A percentile compares a stretch with the other conserved stretches of the same genome.
Evolutionary conservation across 2,888 invertebrate genomes (phyloP).

Genomic region (Pocota personata): DNA sequence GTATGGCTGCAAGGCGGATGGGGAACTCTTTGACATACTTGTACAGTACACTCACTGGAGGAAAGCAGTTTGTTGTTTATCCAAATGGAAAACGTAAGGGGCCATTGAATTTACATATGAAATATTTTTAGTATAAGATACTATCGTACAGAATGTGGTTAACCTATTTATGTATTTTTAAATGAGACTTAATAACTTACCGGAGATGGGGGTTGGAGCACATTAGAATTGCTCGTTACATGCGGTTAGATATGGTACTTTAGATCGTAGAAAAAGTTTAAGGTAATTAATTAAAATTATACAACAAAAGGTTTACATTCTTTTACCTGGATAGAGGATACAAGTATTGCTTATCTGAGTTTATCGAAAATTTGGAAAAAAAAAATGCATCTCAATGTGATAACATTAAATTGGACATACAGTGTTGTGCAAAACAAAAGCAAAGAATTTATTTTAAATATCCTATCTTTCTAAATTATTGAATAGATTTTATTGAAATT

Average conservation of each 20-base stretch:
- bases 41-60: background rate
- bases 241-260: background rate
- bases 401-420: too few species aligned
- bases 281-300: background rate
- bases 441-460: too few species aligned
- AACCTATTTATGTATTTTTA: constrained; percentile 60
- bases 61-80: constrained; percentile 33
- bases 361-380: too few species aligned
- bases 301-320: too few species aligned
- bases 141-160: constrained; percentile 43
- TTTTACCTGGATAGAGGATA: too few species aligned
- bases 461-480: too few species aligned
- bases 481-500: too few species aligned
- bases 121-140: constrained; percentile 59
- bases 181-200: constrained; percentile 62
- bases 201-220: background rate
- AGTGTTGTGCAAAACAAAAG: too few species aligned
- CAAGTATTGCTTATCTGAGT: too few species aligned
- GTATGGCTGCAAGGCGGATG: background rate
- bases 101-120: constrained; percentile 66
- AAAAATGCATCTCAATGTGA: too few species aligned
- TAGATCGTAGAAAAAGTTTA: background rate
- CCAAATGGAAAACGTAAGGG: constrained; percentile 65
- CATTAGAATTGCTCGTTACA: background rate
- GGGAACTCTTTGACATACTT: constrained; percentile 53